phyloP scores from a whole-genome alignment of 2,888 invertebrate genomes.

The Mesorhabditis spiculigera region DNA sequence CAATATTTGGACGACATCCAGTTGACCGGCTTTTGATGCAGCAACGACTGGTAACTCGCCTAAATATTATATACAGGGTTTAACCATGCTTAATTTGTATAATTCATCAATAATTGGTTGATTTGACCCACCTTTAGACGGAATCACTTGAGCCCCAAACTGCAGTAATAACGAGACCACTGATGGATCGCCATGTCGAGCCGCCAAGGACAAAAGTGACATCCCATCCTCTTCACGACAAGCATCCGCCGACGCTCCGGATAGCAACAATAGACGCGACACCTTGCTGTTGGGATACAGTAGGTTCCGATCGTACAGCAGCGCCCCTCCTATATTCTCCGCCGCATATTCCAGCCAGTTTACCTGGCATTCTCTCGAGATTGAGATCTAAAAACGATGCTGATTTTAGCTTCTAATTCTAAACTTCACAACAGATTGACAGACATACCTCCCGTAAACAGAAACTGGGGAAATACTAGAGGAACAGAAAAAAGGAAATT shows the following conservation, averaged over 20 bases:
- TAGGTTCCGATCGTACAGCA: conserved; percentile 16
- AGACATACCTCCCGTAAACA: not conserved
- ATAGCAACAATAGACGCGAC: conserved; percentile 79
- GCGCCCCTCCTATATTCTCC: conserved; percentile 11
- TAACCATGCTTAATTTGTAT: not conserved
- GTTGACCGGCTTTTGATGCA: conserved; percentile 82
- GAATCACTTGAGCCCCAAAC: conserved; percentile 84
- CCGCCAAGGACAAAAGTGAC: conserved; percentile 81
- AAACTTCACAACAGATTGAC: not conserved
- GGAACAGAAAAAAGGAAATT: not conserved
- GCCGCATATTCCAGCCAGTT: conserved; percentile 17
- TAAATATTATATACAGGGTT: not conserved
- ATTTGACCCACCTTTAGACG: conserved; percentile 58
- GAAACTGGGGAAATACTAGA: not conserved
- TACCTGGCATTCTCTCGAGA: not conserved
- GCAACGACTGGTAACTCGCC: not conserved
- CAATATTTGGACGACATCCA: conserved; percentile 72
- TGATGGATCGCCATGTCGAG: conserved; percentile 82
- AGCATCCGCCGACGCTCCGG: conserved; percentile 76
- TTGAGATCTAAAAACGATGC: not conserved
- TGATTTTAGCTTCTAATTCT: not conserved
- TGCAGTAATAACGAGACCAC: conserved; percentile 84
- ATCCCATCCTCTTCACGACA: conserved; percentile 59
- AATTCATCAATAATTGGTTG: conserved; percentile 67
- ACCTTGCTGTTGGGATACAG: conserved; percentile 62